Percentiles rank a stretch among this genome's conserved stretches.
Evolutionary conservation across 2,888 invertebrate species (phyloP).

Genomic region (Parnassius apollo): DNA sequence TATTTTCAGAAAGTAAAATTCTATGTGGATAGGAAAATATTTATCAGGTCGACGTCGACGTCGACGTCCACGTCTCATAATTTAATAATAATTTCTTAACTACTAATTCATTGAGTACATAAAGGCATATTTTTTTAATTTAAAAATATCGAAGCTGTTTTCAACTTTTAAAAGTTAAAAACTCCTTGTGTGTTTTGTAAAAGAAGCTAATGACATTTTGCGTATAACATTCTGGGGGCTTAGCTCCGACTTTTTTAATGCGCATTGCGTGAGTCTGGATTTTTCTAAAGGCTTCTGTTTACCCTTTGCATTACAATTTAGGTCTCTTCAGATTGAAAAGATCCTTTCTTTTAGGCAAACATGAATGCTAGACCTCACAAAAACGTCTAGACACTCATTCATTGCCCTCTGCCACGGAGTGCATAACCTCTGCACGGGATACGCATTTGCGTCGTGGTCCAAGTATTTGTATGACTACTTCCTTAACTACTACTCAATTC

Average conservation of each 20-base stretch:
- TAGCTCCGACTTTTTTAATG: background rate
- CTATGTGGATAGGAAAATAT: no score
- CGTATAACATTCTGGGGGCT: background rate
- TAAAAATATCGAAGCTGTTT: no score
- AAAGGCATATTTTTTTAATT: no score
- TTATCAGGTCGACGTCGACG: no score
- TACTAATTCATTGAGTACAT: no score
- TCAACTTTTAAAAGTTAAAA: no score
- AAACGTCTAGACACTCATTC: slow-evolving; percentile 23
- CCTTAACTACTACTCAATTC: background rate
- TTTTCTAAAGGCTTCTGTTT: slow-evolving; percentile 1
- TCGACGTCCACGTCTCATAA: no score
- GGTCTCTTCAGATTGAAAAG: slow-evolving; percentile 16
- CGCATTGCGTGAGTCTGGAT: background rate
- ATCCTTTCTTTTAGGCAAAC: slow-evolving; percentile 13
- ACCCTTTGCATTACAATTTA: slow-evolving; percentile 16
- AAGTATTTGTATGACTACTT: background rate
- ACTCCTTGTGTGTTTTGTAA: background rate
- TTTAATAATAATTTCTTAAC: no score
- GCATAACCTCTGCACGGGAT: background rate
- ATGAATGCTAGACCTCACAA: slow-evolving; percentile 22
- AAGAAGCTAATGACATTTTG: background rate
- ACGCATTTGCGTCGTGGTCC: slow-evolving; percentile 2
- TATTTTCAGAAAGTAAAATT: no score
- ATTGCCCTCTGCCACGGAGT: slow-evolving; percentile 6